Evolutionary conservation across 2,888 invertebrate genomes (phyloP).

Genomic region (Acanthoscelides obtectus): DNA sequence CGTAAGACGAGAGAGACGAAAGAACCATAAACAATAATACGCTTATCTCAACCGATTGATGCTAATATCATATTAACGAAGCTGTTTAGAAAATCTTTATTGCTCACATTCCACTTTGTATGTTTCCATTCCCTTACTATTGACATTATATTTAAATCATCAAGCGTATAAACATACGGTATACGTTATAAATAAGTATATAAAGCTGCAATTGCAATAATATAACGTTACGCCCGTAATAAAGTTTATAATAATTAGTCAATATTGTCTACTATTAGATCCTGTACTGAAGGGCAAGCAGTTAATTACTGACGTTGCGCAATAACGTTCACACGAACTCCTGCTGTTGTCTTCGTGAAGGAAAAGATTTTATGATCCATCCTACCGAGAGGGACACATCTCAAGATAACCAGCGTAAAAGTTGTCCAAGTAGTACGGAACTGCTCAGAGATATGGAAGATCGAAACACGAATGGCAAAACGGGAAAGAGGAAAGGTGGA

Average conservation of each 20-base stretch:
- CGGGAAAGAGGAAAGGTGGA: too few relatives aligned
- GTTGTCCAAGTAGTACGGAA: too few relatives aligned
- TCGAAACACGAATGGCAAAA: too few relatives aligned
- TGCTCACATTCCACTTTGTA: not conserved
- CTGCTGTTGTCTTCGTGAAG: not conserved
- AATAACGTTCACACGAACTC: not conserved
- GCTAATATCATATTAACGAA: too few relatives aligned
- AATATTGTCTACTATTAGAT: not conserved
- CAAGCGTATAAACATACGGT: not conserved
- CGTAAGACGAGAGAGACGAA: too few relatives aligned
- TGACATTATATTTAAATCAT: not conserved
- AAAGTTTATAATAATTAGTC: not conserved
- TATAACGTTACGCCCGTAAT: not conserved
- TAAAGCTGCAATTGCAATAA: not conserved
- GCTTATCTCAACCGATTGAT: too few relatives aligned
- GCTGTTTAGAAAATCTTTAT: too few relatives aligned
- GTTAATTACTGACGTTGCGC: not conserved
- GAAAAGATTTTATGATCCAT: not conserved
- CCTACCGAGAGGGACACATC: too few relatives aligned
- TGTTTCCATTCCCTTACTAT: not conserved
- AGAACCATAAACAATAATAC: too few relatives aligned
- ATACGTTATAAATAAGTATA: not conserved
- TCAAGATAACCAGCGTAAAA: too few relatives aligned
- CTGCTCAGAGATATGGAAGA: too few relatives aligned
- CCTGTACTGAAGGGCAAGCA: not conserved